phyloP scores from a whole-genome alignment of 2,888 invertebrate species.

The Rhodophaea formosa region DNA sequence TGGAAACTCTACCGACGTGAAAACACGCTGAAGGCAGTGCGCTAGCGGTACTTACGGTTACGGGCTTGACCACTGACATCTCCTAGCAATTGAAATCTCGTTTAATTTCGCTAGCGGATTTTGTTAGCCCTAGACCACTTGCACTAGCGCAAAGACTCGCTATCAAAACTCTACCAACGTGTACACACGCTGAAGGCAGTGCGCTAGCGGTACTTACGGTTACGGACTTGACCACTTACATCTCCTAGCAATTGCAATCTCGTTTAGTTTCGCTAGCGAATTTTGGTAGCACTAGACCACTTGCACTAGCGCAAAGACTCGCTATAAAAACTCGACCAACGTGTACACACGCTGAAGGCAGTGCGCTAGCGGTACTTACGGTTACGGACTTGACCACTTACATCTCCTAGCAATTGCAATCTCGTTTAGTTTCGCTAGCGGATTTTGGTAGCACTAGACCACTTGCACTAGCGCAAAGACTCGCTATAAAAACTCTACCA shows the following conservation, averaged over 20 bases:
- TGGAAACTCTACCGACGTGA: not conserved
- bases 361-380: slow-evolving; percentile 14
- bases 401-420: slow-evolving; percentile 8
- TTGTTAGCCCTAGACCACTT: no score
- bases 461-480: not conserved
- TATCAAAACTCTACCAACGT: not conserved
- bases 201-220: slow-evolving; percentile 14
- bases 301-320: not conserved
- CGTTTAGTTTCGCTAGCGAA: no score
- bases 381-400: slow-evolving; percentile 12
- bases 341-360: not conserved
- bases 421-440: no score
- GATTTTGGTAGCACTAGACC: no score
- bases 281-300: no score
- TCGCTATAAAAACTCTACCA: not conserved
- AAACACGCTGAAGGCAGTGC: not conserved
- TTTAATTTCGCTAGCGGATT: no score
- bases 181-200: not conserved
- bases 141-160: not conserved
- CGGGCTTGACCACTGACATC: slow-evolving; percentile 10
- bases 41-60: slow-evolving; percentile 14
- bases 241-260: slow-evolving; percentile 10
- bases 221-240: slow-evolving; percentile 12
- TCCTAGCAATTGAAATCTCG: slow-evolving; percentile 8
- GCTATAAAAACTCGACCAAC: not conserved